Evolutionary conservation across 2,113 vertebrate genomes (phyloP), one percentile per base, ranked within the genome.

Genomic region (Strix aluco): DNA sequence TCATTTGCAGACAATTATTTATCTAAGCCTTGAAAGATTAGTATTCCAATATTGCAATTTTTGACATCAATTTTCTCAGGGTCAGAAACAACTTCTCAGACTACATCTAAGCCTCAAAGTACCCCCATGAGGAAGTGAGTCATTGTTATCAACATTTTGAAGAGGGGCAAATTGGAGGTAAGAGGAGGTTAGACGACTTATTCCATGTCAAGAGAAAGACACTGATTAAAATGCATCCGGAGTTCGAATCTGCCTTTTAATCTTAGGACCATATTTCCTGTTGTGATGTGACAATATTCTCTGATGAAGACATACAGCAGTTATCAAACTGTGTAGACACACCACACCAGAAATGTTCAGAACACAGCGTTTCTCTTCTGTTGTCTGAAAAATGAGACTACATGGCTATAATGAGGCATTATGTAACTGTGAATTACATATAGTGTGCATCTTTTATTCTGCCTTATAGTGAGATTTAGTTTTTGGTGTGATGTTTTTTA

Each of bases 11-110:
- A 87, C 81, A 90, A 94, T 93, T 96, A 90, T 97, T 96, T 93
- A 40, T 78, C 47, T 61, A 74, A 71, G 80, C 81, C 75, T 88
- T 29, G 40, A 74, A 80, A 81, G 72, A 93, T 96, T 91, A 96
- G 86, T 79, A 95, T 96, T 95, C 88, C 86, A 80, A 84, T 83
- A 91, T 77, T 91, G 94, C 83, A 54, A 54, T 89, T 87, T 94
- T 84, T 85, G 74, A 96, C 88, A 94, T 78, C 79, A 94, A 13
- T 96, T 86, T 88, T 88, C 87, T 95, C 87, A 91, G 94, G 91
- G 95, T 95, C 81, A 94, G 78, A 91, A 80, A n/a, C 57, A 90
- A 86, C 87, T 95, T 92, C 88, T 95, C 89, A 90, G 83, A 55
- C 67, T 80, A 81, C 73, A 67, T 85, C 59, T 69, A 75, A 86